phyloP scores from a whole-genome alignment of 2,113 vertebrate species.

The Urocolius indicus region DNA sequence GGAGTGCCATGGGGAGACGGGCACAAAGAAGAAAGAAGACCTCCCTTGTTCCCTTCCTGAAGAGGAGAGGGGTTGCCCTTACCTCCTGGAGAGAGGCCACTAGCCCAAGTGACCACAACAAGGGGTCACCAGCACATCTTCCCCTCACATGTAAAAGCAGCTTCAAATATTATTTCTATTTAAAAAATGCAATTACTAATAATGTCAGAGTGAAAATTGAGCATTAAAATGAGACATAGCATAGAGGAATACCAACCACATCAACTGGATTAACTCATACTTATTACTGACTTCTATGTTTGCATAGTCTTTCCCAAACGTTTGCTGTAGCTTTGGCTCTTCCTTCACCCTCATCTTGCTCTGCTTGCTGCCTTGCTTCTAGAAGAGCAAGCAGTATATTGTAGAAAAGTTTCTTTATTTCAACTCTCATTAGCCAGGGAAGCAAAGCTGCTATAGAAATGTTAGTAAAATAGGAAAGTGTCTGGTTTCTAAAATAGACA shows the following conservation, averaged over 20 bases:
- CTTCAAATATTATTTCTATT: background rate
- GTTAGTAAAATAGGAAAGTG: background rate
- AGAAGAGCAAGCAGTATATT: rapidly evolving
- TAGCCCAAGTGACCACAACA: background rate
- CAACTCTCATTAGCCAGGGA: background rate
- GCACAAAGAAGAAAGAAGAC: background rate
- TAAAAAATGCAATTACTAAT: background rate
- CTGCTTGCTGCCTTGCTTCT: background rate
- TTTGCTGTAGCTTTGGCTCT: background rate
- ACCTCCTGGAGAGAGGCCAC: background rate
- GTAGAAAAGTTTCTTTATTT: background rate
- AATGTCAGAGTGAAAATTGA: background rate
- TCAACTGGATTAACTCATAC: background rate
- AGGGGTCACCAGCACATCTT: background rate
- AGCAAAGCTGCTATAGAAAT: background rate
- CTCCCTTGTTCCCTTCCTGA: background rate
- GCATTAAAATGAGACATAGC: background rate
- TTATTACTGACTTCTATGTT: background rate
- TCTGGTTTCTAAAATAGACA: background rate
- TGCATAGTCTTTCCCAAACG: background rate
- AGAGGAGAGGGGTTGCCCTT: background rate
- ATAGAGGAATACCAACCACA: background rate
- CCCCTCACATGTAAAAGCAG: background rate
- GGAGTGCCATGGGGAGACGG: too few species aligned
- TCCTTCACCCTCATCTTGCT: background rate